Base-by-base conservation (phyloP, 2,797 vertebrate species). In the Furcifer pardalis region DNA sequence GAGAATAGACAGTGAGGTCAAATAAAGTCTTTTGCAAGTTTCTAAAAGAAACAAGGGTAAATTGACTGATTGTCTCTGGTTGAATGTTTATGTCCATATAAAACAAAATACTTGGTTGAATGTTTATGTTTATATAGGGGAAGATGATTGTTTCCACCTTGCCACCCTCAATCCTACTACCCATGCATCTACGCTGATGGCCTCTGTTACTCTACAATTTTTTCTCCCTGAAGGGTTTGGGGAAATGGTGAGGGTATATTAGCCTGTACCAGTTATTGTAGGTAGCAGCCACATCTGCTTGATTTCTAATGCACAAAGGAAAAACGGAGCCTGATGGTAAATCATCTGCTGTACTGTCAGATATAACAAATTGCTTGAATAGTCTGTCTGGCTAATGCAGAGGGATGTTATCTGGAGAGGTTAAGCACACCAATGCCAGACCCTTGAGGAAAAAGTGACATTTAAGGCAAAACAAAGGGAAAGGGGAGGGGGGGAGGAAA, bases 371-470 rank as follows among this genome's bases (percentile, higher is more conserved):
- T 15, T 71, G 40, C 13, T 59, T 82, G 8, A 88, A 66, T 19
- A 90, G 83, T 46, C 73, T 30, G 27, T 30, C 65, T 79, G 40
- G 85, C 72, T 84, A 89, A 88, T 63, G 9, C 25, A 82, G 12
- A 87, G 82, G 81, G 81, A 21, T 68, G 79, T 81, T 79, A 91
- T 60, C 75, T 73, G 1, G 2, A 74, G 84, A 88, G 80, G 78
- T 83, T 92, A 88, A 90, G 74, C 69, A 89, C 71, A 32, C 59
- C 91, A 89, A 52, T 84, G n/a, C 73, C 30, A 73, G 35, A 56
- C 84, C 82, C 77, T 82, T 85, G 81, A 71, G 44, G 80, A 91
- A 89, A 35, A 23, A 90, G 87, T 87, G 79, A 73, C 37, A 85
- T 68, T 85, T 76, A 71, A 17, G 37, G 56, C 30, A 59, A 84